Conservation (phyloP, 2,888 invertebrate species). For the Bhutanitis thaidina region DNA sequence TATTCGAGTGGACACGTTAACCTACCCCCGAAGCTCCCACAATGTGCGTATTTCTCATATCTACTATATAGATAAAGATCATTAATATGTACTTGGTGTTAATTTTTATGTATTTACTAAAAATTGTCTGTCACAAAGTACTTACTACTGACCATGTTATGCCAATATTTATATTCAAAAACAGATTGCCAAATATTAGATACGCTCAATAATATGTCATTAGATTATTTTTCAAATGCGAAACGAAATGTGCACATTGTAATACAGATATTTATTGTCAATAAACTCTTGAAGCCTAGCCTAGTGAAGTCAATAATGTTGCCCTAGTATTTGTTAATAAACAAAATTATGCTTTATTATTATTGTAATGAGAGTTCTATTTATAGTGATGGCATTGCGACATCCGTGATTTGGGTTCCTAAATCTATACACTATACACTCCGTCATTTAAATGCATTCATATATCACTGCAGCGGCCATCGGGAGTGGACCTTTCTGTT, state of each 20-base stretch:
- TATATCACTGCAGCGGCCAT: constrained; percentile 35
- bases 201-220: constrained; percentile 55
- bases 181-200: constrained; percentile 55
- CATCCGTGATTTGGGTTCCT: constrained; percentile 55
- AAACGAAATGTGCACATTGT: constrained; percentile 67
- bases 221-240: constrained; percentile 37
- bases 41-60: constrained; percentile 66
- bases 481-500: constrained; percentile 42
- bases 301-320: constrained; percentile 61
- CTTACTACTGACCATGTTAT: constrained; percentile 41
- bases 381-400: constrained; percentile 55
- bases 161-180: constrained; percentile 18
- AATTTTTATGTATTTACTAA: constrained; percentile 19
- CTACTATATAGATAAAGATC: constrained; percentile 25
- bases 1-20: constrained; percentile 42
- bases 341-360: constrained; percentile 70
- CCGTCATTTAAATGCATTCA: constrained; percentile 23
- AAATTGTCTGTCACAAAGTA: constrained; percentile 53
- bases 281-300: constrained; percentile 55
- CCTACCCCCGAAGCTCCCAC: constrained; percentile 35
- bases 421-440: constrained; percentile 32
- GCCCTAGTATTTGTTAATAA: constrained; percentile 64
- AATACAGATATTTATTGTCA: constrained; percentile 54
- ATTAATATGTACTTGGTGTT: constrained; percentile 12
- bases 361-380: constrained; percentile 59